phyloP scores from a whole-genome alignment of 2,888 invertebrate genomes.

The Phortica okadai region DNA sequence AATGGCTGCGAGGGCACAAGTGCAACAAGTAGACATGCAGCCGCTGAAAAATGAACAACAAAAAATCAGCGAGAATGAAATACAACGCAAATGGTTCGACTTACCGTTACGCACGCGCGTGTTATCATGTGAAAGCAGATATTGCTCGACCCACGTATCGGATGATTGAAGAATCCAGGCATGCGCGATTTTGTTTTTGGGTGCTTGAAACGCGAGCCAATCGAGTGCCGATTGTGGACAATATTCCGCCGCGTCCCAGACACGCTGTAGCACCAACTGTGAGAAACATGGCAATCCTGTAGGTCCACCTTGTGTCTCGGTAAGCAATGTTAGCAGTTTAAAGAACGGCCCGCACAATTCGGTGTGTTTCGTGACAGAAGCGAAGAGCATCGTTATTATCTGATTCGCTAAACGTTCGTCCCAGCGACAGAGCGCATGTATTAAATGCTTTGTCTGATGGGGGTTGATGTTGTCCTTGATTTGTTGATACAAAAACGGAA shows the following conservation, averaged over 20 bases:
- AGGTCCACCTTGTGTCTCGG: constrained; percentile 86
- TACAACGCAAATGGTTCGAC: constrained; percentile 44
- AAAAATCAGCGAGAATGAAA: background rate
- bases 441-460: constrained; percentile 92
- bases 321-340: constrained; percentile 90
- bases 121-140: constrained; percentile 89
- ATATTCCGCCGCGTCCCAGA: constrained; percentile 93
- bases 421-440: constrained; percentile 93
- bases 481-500: constrained; percentile 95
- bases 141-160: constrained; percentile 93
- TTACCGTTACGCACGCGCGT: constrained; percentile 89
- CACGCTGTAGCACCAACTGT: constrained; percentile 89
- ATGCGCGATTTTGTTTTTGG: constrained; percentile 92
- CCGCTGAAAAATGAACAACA: constrained; percentile 78
- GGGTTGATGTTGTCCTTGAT: constrained; percentile 95
- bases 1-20: constrained; percentile 94
- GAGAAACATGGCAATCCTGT: constrained; percentile 92
- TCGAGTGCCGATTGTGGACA: constrained; percentile 95
- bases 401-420: constrained; percentile 92
- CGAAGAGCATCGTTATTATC: constrained; percentile 93
- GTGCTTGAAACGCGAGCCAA: constrained; percentile 91
- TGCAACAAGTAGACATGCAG: constrained; percentile 91
- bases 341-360: constrained; percentile 95
- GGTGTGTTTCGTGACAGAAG: constrained; percentile 92
- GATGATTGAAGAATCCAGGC: constrained; percentile 94